Evolutionary conservation across 2,888 invertebrate genomes (phyloP), one percentile per base, ranked within the genome.

Genomic region (Plagiodera versicolora): DNA sequence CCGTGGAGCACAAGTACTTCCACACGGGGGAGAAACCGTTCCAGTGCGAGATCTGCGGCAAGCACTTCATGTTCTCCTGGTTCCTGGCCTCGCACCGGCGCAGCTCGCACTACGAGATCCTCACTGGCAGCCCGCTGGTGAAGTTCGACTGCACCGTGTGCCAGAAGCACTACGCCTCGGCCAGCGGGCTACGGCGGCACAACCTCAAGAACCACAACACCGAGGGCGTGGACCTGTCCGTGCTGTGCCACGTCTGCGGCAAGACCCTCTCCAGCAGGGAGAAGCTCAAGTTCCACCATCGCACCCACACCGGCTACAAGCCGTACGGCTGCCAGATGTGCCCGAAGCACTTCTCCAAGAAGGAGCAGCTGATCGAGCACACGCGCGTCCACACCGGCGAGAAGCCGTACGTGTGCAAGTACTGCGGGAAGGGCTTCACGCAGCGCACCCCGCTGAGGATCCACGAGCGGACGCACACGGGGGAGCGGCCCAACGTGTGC

Each of bases 401-500:
- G 77, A 85, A 85, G 59, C 75, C 75, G 1, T 73, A 73, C 51
- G 72, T 74, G 28, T 78, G 78, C 61, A 72, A 73, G 49, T 75
- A 74, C 52, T 78, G 77, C 60, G 75, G 75, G 5, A 73, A 75
- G 60, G 74, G 72, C 10, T 71, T 75, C 59, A 84, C 84, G 28
- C 86, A 86, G 75, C 83, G 85, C 69, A 84, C 84, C 72, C 84
- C 85, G 72, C 76, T 86, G 68, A 83, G 83, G 35, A 79, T 86
- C 51, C 86, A 87, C 78, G 84, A 85, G 77, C 81, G 86, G 53
- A 84, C 83, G 49, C 86, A 86, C 76, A 84, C 84, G 0, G 86
- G 86, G 0, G 85, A 85, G 79, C 81, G 83, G 74, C 85, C 86
- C 53, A 83, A 86, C 78, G 81, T 83, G 58, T 79, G 79, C 49